phyloP scores from a whole-genome alignment of 1,140 invertebrate genomes.

The Neodiprion fabricii region DNA sequence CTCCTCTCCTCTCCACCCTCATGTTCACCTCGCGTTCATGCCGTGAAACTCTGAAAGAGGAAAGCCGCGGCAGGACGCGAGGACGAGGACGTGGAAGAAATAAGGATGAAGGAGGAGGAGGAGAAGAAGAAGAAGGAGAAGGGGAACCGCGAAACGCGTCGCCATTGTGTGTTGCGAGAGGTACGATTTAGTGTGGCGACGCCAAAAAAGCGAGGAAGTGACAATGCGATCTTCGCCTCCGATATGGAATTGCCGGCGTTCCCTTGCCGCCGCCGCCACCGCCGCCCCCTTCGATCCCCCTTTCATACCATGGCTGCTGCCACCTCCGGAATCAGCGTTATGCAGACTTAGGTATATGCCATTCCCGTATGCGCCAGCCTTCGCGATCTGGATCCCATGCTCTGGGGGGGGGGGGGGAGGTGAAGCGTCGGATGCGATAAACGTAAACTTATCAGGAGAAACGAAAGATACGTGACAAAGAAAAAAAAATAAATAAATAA shows the following conservation, averaged over 20 bases:
- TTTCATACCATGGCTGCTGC: too few species aligned
- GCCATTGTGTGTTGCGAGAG: background rate
- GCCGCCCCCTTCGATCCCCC: background rate
- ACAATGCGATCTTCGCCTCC: constrained; percentile 4
- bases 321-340: background rate
- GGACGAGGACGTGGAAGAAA: background rate
- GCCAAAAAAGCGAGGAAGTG: constrained; percentile 5
- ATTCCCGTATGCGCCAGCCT: too few species aligned
- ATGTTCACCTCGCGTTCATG: too few species aligned
- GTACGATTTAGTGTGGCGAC: constrained; percentile 1
- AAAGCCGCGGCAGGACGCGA: background rate
- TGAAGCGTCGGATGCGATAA: background rate
- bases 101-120: background rate
- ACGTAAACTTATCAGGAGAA: background rate
- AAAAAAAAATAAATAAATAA: background rate
- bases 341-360: too few species aligned
- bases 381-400: too few species aligned
- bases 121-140: background rate
- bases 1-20: too few species aligned
- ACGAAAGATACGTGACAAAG: background rate
- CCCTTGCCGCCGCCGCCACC: background rate
- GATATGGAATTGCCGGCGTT: constrained; percentile 4
- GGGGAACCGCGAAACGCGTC: background rate
- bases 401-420: background rate
- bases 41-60: too few species aligned